Evolutionary conservation across 2,113 vertebrate genomes (phyloP).

Genomic region (Plestiodon gilberti): DNA sequence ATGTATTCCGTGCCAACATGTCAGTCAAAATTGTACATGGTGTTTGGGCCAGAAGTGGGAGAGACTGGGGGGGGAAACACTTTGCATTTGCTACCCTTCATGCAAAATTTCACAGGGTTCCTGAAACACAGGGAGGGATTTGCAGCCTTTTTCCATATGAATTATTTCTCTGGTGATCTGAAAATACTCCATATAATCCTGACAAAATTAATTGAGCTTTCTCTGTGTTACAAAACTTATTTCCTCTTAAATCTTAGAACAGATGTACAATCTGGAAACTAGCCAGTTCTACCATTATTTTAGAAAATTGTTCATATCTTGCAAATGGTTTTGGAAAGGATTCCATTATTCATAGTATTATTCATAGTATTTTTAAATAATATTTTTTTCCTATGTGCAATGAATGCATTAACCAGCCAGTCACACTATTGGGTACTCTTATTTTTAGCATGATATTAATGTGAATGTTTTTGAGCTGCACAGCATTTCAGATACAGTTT

Average conservation of each 20-base stretch:
- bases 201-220: not conserved
- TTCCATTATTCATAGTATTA: slow-evolving; percentile 1
- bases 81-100: not conserved
- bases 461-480: not conserved
- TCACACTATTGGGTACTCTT: not conserved
- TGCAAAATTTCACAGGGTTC: not conserved
- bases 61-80: too few relatives aligned
- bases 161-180: not conserved
- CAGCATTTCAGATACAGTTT: slow-evolving; percentile 2
- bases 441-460: slow-evolving; percentile 6
- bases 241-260: slow-evolving; percentile 15
- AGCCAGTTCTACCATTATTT: not conserved
- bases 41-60: not conserved
- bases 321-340: slow-evolving; percentile 29
- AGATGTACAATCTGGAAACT: not conserved
- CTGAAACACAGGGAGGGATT: not conserved
- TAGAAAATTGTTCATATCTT: slow-evolving; percentile 7
- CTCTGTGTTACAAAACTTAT: not conserved
- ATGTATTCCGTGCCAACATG: too few relatives aligned
- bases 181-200: not conserved
- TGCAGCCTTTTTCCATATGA: not conserved
- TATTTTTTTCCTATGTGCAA: slow-evolving; percentile 9
- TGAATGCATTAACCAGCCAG: slow-evolving; percentile 13
- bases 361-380: slow-evolving; percentile 16
- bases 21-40: not conserved